Base-by-base conservation (phyloP, 2,888 invertebrate species). In the Hirtodrosophila histrioides region DNA sequence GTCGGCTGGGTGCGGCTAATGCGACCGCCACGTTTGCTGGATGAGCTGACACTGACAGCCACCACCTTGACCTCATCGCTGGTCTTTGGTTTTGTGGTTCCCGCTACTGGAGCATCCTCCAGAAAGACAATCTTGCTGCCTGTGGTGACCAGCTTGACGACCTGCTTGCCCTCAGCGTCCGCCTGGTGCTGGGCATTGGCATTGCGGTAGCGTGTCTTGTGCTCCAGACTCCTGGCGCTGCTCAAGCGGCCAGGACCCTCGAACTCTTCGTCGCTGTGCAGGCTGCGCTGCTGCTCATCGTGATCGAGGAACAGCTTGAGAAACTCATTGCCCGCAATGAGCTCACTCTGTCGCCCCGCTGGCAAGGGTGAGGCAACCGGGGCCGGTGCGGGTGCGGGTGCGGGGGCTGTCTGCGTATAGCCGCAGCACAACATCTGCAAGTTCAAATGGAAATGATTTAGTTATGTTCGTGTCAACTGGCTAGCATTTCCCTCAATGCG, bases 1-100 rank as follows among this genome's bases (percentile, higher is more conserved):
- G 70, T 41, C 23, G 65, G 37, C 39, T 61, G 58, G 40, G 62
- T 72, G 65, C 72, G 72, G 31, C 72, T 72, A 53, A 74, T 74
- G 49, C 53, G 72, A 57, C 54, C 55, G 45, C 80, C 85, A 17
- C 82, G 67, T 39, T 74, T 75, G 41, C 84, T 76, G 7, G 88
- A 89, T 3, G 93, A 92, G 33, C 93, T 93, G 9, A 93, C 92
- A 51, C 92, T 91, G n/a, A 93, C 92, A 0, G 93, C 92, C 29
- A 93, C 91, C 24, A 93, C 92, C 78, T 92, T 91, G 65, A 91
- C 89, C 70, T 92, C 91, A 58, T 89, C 89, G 29, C 57, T 76
- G 62, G 66, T 17, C 48, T 76, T 80, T 7, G 64, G 36, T 10
- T 57, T 79, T 23, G 43, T 44, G 43, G 36, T 51, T 4, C 56